phyloP scores from a whole-genome alignment of 2,113 vertebrate species.

The Tenebrosternarchus preto region DNA sequence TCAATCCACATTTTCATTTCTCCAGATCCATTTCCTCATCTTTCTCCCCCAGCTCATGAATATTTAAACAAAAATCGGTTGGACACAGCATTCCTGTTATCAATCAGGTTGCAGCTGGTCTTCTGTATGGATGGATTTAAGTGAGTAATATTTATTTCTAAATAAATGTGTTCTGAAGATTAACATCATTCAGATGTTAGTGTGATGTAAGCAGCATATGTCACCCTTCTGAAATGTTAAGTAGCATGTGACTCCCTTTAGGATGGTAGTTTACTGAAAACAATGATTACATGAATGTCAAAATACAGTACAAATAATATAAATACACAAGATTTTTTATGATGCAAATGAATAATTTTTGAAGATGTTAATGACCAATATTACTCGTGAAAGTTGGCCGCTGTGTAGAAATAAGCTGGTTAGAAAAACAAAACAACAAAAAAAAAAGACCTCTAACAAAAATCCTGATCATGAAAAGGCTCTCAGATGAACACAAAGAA shows the following conservation, averaged over 20 bases:
- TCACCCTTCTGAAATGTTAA: slow-evolving; percentile 27
- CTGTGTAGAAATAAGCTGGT: neutral
- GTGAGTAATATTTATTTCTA: neutral
- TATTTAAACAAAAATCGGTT: slow-evolving; percentile 59
- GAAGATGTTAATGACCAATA: slow-evolving; percentile 4
- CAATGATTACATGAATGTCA: neutral
- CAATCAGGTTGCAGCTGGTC: slow-evolving; percentile 63
- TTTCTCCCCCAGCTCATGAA: slow-evolving; percentile 46
- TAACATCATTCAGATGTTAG: neutral
- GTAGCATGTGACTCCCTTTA: neutral
- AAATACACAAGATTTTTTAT: slow-evolving; percentile 15
- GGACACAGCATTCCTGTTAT: slow-evolving; percentile 56
- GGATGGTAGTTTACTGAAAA: neutral
- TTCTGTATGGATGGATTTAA: neutral
- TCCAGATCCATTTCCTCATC: neutral
- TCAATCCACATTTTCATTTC: neutral
- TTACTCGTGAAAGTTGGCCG: neutral
- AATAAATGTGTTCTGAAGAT: slow-evolving; percentile 4
- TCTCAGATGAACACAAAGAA: slow-evolving; percentile 37
- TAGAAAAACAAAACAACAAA: neutral
- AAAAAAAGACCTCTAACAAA: too few species aligned
- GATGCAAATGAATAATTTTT: slow-evolving; percentile 2
- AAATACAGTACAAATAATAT: slow-evolving; percentile 40
- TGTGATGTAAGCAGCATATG: neutral
- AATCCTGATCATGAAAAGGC: slow-evolving; percentile 53